Base-by-base conservation (phyloP, 2,113 vertebrate genomes). In the Hemichromis elongatus region DNA sequence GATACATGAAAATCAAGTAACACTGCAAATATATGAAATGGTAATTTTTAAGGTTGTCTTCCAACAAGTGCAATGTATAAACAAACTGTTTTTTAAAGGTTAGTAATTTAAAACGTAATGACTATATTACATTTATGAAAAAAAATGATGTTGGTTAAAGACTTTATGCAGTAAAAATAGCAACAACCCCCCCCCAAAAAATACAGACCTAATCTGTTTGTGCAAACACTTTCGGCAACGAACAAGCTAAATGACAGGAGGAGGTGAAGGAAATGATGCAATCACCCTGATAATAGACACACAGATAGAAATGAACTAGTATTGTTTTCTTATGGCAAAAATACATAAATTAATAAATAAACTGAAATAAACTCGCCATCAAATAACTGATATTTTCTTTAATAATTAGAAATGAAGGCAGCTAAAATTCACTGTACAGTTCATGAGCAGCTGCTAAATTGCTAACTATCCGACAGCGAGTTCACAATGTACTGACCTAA, bases 181-280 rank as follows among this genome's bases (percentile, higher is more conserved):
- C 57, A 61, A 61, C 18, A 61, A 61, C n/a, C n/a, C n/a, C n/a
- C n/a, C n/a, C n/a, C n/a, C n/a, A 19, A n/a, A 35, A 61, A 61
- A 0, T n/a, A 18, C 5, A 35, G 1, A n/a, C 9, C 6, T 35
- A 4, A 61, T 61, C 57, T 61, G 30, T 61, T 61, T 16, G 30
- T 61, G 57, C 18, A n/a, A n/a, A 61, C 9, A 61, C 57, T 35
- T 61, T n/a, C n/a, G 30, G 30, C 57, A 7, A 61, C 9, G 57
- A 61, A 61, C 5, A 35, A 61, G 57, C 1, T 77, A 77, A 87
- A 87, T 88, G 81, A 86, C 79, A 80, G 81, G 63, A 28, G 42
- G 9, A 21, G 78, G 77, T 16, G 40, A 13, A 54, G 77, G 79
- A 77, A 90, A 94, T 96, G 96, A 96, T 88, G 95, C 95, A 96